These are phyloP conservation scores for Amphimedon queenslandica DNA, from an alignment of 37 sponge, comb jelly and placozoan genomes.

Conservation along the genomic window DNA sequence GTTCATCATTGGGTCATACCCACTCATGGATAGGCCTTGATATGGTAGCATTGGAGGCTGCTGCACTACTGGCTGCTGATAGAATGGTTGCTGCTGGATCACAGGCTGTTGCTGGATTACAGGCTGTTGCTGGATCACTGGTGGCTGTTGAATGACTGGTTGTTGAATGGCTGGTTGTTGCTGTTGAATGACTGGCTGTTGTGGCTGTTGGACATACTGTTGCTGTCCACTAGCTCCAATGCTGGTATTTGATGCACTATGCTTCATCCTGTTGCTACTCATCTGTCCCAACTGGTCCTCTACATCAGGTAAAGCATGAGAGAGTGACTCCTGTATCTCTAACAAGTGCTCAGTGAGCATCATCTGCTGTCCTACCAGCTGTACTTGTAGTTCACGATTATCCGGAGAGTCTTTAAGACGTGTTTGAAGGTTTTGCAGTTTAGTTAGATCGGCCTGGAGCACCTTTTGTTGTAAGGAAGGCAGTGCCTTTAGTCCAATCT, in stretches of 20 bases:
- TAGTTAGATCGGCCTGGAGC: slow-evolving; percentile 55
- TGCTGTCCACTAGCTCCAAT: neutral
- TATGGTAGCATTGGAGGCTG: slow-evolving; percentile 7
- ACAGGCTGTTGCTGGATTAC: neutral
- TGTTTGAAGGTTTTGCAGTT: slow-evolving; percentile 51
- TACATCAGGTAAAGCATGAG: neutral
- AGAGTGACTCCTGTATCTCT: slow-evolving; percentile 26
- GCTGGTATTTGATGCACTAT: neutral
- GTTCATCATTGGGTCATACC: slow-evolving; percentile 5
- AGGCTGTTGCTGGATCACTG: neutral
- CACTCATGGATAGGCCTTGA: too few relatives aligned
- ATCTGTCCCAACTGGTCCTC: neutral
- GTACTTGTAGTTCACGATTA: slow-evolving; percentile 29
- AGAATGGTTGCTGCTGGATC: neutral
- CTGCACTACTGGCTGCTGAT: slow-evolving; percentile 2
- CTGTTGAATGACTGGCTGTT: neutral
- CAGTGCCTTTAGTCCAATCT: slow-evolving; percentile 36
- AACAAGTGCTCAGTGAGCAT: slow-evolving; percentile 55
- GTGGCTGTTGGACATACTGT: neutral
- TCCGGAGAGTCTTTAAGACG: slow-evolving; percentile 29
- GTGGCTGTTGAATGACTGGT: neutral
- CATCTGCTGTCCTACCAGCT: slow-evolving; percentile 64
- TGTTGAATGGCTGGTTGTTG: neutral
- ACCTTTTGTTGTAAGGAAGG: slow-evolving; percentile 38
- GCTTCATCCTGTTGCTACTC: neutral